Evolutionary conservation across 2,113 vertebrate genomes (phyloP).

Genomic region (Sminthopsis crassicaudata): DNA sequence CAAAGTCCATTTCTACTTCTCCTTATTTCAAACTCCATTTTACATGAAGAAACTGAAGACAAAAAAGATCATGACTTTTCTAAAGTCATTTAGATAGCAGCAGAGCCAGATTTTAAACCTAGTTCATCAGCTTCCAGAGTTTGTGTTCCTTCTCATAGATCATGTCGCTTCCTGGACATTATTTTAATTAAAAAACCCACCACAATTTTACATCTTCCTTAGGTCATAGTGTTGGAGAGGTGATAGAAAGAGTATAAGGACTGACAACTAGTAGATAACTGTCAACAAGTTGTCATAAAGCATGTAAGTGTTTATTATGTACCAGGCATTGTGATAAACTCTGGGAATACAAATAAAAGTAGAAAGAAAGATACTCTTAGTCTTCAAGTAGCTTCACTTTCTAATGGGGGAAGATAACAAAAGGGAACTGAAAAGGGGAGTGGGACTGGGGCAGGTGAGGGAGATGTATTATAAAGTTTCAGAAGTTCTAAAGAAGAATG

Average conservation of each 20-base stretch:
- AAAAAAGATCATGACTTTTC: not conserved
- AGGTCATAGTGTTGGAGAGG: not conserved
- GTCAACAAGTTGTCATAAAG: not conserved
- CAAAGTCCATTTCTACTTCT: not conserved
- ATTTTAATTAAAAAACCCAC: not conserved
- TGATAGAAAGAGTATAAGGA: not conserved
- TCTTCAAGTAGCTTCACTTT: not conserved
- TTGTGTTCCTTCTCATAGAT: not conserved
- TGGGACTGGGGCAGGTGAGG: not conserved
- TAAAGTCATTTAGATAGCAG: not conserved
- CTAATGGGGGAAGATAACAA: not conserved
- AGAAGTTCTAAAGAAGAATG: not conserved
- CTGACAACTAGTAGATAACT: not conserved
- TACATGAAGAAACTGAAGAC: not conserved
- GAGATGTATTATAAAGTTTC: not conserved
- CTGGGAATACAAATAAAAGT: not conserved
- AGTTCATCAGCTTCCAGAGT: not conserved
- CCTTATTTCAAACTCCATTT: not conserved
- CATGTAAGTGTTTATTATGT: not conserved
- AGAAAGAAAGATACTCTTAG: not conserved
- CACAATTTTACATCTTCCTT: not conserved
- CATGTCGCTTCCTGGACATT: not conserved
- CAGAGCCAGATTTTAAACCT: not conserved
- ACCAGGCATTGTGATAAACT: not conserved
- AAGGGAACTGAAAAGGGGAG: not conserved